Percentiles rank a stretch among this genome's conserved stretches.
phyloP scores from a whole-genome alignment of 2,888 invertebrate genomes.

The Chalcis sispes region DNA sequence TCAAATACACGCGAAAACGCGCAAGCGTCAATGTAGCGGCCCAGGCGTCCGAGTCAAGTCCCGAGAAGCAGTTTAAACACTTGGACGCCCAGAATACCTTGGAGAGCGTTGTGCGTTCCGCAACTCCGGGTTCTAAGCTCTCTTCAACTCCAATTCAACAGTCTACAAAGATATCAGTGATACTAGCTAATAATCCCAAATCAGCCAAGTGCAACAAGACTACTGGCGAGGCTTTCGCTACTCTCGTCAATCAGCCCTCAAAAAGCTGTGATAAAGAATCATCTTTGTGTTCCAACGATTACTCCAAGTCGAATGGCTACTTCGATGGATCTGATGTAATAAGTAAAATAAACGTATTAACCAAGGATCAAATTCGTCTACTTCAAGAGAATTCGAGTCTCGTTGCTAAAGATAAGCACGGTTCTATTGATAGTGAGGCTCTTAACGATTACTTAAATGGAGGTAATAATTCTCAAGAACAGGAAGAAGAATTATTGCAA shows the following conservation, averaged over 20 bases:
- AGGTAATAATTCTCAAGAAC: slow-evolving; percentile 86
- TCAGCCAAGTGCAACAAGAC: slow-evolving; percentile 63
- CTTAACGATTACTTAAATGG: slow-evolving; percentile 88
- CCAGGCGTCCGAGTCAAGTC: slow-evolving; percentile 68
- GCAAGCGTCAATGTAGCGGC: slow-evolving; percentile 61
- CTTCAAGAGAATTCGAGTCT: slow-evolving; percentile 63
- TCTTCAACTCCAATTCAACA: slow-evolving; percentile 58
- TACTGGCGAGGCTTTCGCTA: slow-evolving; percentile 57
- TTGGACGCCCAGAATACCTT: slow-evolving; percentile 47
- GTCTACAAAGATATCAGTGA: slow-evolving; percentile 66
- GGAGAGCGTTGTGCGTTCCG: slow-evolving; percentile 55
- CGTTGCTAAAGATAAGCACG: slow-evolving; percentile 56
- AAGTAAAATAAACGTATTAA: slow-evolving; percentile 55
- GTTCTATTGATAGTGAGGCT: slow-evolving; percentile 84
- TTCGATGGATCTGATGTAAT: slow-evolving; percentile 42
- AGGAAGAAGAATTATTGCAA: slow-evolving; percentile 89
- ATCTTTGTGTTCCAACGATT: slow-evolving; percentile 62
- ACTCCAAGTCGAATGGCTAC: slow-evolving; percentile 65
- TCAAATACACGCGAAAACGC: slow-evolving; percentile 71
- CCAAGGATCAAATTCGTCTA: slow-evolving; percentile 63
- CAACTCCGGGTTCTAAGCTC: slow-evolving; percentile 57
- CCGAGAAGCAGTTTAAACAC: slow-evolving; percentile 72
- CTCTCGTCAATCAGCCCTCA: slow-evolving; percentile 60
- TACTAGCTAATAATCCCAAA: slow-evolving; percentile 66
- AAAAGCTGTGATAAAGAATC: slow-evolving; percentile 67